These are phyloP conservation scores for Xenops minutus DNA, from an alignment of 2,797 vertebrate species.

Conservation along the genomic window DNA sequence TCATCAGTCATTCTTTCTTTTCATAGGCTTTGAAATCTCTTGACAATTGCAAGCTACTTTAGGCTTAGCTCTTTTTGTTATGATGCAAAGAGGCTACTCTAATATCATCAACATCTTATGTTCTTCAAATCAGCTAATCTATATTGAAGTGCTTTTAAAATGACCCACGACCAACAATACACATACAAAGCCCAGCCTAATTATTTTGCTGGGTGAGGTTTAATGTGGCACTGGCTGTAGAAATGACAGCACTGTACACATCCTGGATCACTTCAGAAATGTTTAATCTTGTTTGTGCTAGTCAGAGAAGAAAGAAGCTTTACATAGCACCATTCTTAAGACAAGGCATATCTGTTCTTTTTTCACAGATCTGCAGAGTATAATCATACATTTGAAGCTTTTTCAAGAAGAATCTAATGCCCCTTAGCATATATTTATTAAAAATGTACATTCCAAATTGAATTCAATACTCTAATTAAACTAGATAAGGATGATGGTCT, in stretches of 20 bases:
- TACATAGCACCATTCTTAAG: neutral
- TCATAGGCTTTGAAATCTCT: neutral
- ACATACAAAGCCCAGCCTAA: neutral
- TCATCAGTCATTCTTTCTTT: neutral
- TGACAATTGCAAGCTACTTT: neutral
- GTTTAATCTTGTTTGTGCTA: slow-evolving; percentile 33
- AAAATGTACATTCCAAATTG: neutral
- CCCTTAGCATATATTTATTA: slow-evolving; percentile 1
- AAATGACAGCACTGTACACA: neutral
- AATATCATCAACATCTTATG: neutral
- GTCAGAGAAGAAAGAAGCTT: neutral
- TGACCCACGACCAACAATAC: neutral
- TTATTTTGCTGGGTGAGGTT: neutral
- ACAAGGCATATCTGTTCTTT: neutral
- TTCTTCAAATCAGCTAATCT: neutral
- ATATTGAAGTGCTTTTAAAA: neutral
- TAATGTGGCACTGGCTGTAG: neutral
- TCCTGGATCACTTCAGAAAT: neutral
- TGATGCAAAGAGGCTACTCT: neutral
- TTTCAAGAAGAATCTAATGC: neutral
- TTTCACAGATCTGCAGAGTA: slow-evolving; percentile 1
- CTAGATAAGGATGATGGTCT: neutral
- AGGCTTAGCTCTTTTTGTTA: neutral
- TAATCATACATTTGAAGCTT: neutral
- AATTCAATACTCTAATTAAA: neutral